Conservation (phyloP, 2,797 vertebrate species). For the Rhinella marina region DNA sequence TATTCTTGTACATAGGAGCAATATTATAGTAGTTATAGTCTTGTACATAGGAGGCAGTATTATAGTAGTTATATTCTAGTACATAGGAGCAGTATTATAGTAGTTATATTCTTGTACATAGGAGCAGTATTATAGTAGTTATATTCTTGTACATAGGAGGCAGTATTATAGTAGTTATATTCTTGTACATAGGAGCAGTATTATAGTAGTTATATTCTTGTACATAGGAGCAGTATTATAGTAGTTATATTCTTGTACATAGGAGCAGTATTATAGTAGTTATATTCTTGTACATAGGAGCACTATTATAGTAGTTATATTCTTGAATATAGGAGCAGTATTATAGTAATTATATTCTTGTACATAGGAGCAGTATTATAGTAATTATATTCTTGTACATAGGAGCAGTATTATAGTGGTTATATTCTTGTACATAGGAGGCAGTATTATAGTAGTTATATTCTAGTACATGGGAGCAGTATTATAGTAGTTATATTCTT, state of each 20-base stretch:
- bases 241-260: not conserved
- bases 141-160: not conserved
- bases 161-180: conserved; percentile 1
- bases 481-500: conserved; percentile 9
- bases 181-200: not conserved
- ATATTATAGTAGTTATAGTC: no score
- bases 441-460: conserved; percentile 1
- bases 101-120: conserved; percentile 3
- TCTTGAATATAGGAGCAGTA: no score
- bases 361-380: not conserved
- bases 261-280: conserved; percentile 2
- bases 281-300: not conserved
- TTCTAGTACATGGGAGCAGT: not conserved
- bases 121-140: conserved; percentile 11
- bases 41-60: not conserved
- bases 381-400: no score
- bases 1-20: no score
- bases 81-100: not conserved
- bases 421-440: not conserved
- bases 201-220: no score
- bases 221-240: not conserved
- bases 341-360: no score
- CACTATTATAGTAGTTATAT: not conserved
- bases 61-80: not conserved
- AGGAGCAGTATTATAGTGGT: conserved; percentile 3